Evolutionary conservation across 2,797 vertebrate genomes (phyloP).

Genomic region (Carapus acus): DNA sequence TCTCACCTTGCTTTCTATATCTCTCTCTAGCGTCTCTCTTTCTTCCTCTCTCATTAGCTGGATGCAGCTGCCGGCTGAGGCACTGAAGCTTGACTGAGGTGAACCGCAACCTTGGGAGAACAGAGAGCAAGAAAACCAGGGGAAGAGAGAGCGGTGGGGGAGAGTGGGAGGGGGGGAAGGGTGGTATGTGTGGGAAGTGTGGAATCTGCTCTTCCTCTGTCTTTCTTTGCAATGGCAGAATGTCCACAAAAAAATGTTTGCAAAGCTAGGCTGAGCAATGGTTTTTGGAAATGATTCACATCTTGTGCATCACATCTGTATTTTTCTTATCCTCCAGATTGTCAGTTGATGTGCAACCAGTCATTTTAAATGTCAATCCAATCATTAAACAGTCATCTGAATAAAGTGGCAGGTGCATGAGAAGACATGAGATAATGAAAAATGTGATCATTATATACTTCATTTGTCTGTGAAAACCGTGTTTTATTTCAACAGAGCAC

Average conservation of each 20-base stretch:
- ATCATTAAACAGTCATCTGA: no score
- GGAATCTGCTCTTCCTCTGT: conserved; percentile 18
- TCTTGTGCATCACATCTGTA: no score
- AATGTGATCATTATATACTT: no score
- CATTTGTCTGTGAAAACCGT: no score
- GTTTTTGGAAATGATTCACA: not conserved
- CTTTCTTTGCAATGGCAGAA: not conserved
- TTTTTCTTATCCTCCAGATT: no score
- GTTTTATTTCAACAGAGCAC: no score
- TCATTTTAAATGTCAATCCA: no score
- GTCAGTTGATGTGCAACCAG: no score
- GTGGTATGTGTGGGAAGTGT: conserved; percentile 29
- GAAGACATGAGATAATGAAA: no score
- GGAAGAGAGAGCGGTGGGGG: not conserved
- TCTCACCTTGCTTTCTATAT: conserved; percentile 3
- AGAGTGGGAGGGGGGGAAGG: conserved; percentile 16
- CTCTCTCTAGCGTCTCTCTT: conserved; percentile 22
- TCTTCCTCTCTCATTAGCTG: conserved; percentile 77
- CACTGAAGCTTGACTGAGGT: conserved; percentile 81
- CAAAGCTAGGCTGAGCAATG: not conserved
- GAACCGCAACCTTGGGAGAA: conserved; percentile 77
- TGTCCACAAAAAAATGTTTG: not conserved
- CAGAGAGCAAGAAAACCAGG: conserved; percentile 22
- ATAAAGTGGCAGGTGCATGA: no score
- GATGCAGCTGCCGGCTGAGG: conserved; percentile 79